Conservation (phyloP, 2,113 vertebrate species). For the Strigops habroptila region DNA sequence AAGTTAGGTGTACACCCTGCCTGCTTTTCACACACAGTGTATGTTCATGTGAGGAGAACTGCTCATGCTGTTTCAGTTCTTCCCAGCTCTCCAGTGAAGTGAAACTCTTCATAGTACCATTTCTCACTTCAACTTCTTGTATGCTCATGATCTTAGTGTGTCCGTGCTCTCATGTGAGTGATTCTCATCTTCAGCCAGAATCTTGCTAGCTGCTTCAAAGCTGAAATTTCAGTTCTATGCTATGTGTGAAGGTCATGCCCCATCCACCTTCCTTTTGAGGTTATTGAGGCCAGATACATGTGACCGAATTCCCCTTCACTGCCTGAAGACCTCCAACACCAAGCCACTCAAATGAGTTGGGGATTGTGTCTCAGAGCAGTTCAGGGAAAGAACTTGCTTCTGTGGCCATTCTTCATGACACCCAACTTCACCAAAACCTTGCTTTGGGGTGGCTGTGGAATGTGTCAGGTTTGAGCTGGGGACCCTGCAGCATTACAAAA, state of each 20-base stretch:
- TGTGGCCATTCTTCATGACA: accelerated
- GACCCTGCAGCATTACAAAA: background rate
- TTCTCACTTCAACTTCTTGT: constrained; percentile 8
- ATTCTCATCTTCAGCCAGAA: background rate
- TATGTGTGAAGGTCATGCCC: background rate
- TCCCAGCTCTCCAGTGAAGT: background rate
- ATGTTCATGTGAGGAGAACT: background rate
- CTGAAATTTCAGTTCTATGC: background rate
- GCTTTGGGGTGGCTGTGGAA: background rate
- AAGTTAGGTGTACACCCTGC: background rate
- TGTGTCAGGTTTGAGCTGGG: background rate
- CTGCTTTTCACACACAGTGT: background rate
- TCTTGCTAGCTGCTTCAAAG: background rate
- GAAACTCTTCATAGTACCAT: background rate
- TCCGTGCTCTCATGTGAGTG: background rate
- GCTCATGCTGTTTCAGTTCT: background rate
- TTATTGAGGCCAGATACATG: background rate
- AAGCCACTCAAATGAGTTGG: background rate
- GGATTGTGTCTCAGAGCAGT: background rate
- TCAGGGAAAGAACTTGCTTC: background rate
- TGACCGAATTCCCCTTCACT: background rate
- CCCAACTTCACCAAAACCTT: background rate
- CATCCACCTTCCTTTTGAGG: background rate
- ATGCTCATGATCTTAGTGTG: background rate
- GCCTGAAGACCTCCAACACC: background rate